Percentiles rank a stretch among this genome's conserved stretches.
Evolutionary conservation across 1,140 invertebrate genomes (phyloP).

Genomic region (Ctenoplectra terminalis): DNA sequence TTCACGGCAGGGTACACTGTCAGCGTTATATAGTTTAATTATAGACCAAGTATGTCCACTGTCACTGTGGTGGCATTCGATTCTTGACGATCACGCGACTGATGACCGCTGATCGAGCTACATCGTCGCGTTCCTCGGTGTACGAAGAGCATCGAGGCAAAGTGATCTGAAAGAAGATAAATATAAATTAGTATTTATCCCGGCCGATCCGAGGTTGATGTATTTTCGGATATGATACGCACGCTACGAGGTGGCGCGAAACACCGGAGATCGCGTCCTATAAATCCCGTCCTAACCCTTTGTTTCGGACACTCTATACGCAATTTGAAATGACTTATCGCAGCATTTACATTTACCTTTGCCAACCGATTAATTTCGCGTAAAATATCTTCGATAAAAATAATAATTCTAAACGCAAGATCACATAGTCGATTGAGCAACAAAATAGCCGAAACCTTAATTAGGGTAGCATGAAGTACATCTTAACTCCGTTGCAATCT

Average conservation of each 20-base stretch:
- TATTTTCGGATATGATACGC: slow-evolving; percentile 42
- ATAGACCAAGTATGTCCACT: slow-evolving; percentile 33
- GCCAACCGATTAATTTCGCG: neutral
- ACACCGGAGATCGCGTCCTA: neutral
- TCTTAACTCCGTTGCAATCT: neutral
- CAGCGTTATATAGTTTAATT: slow-evolving; percentile 36
- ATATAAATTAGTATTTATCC: slow-evolving; percentile 47
- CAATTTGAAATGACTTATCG: slow-evolving; percentile 31
- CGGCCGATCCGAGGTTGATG: neutral
- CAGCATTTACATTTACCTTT: neutral
- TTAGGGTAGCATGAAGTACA: too few species aligned
- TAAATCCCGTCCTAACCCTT: slow-evolving; percentile 6
- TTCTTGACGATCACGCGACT: slow-evolving; percentile 14
- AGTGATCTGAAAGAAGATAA: slow-evolving; percentile 60
- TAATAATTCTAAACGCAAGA: neutral
- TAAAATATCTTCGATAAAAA: neutral
- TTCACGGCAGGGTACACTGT: slow-evolving; percentile 3
- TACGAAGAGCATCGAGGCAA: neutral
- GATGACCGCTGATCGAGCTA: slow-evolving; percentile 11
- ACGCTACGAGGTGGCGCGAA: neutral
- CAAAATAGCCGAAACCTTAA: neutral
- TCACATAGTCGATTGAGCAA: neutral
- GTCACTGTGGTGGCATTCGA: slow-evolving; percentile 27
- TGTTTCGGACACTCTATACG: neutral
- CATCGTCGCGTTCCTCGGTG: slow-evolving; percentile 4